Base-by-base conservation (phyloP, 2,888 invertebrate species). In the Pseudococcus longispinus region DNA sequence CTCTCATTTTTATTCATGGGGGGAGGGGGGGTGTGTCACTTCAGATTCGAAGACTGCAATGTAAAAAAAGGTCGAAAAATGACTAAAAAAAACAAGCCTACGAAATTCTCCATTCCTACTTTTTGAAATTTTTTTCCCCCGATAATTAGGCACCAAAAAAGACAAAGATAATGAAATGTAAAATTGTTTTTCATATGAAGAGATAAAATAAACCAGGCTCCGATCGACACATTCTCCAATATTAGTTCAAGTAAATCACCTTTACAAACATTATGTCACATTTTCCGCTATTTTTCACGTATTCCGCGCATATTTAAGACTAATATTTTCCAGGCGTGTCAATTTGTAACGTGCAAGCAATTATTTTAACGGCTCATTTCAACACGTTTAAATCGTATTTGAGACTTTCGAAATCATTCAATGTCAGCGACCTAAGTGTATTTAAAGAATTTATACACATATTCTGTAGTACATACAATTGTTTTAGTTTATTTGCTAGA, bases 261-360 rank as follows among this genome's bases (percentile, higher is more conserved):
- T 70, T 70, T 70, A 29, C 26, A 37, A 20, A 37, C 77, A 80
- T 80, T 80, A 42, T 80, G 77, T 80, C 77, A 80, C 42, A 80
- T 80, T 80, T 80, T 80, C 77, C 77, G 77, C 77, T 20, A 80
- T 80, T 80, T 80, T 80, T 37, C 20, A 42, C 77, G 20, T 80
- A 42, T 80, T 42, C 37, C 77, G 77, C 77, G 42, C 42, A 42
- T 80, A 80, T 80, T 80, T 37, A 80, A 29, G 20, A 80, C 77
- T 80, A 80, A 80, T 80, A 80, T 80, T 80, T 80, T 80, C 77
- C 77, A 80, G 77, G 77, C 77, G 77, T 80, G 77, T 80, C 77
- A 80, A 80, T 80, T 80, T 29, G 74, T 74, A 74, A 74, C 74
- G 32, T 74, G 32, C n/a, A 32, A 74, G 74, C n/a, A 15, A 32